Percentiles rank a stretch among this genome's conserved stretches.
Conservation (phyloP, 2,888 invertebrate species). For the Fragum fragum region DNA sequence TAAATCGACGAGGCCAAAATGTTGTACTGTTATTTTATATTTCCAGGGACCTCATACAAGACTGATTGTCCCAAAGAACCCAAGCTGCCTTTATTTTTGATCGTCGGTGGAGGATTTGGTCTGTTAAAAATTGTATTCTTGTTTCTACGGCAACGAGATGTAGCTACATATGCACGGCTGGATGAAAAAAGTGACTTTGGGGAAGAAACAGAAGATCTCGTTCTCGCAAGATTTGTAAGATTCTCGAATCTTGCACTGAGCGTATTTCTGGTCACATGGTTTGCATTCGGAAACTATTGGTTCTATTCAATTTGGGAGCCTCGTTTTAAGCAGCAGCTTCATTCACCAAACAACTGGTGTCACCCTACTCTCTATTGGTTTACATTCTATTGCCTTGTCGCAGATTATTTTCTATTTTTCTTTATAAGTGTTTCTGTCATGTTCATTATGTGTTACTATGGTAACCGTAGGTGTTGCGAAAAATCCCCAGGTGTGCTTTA, state of each 20-base stretch:
- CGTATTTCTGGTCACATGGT: slow-evolving; percentile 92
- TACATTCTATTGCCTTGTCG: slow-evolving; percentile 33
- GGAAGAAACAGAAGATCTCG: slow-evolving; percentile 62
- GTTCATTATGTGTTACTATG: slow-evolving; percentile 31
- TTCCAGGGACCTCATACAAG: slow-evolving; percentile 93
- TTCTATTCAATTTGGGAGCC: slow-evolving; percentile 93
- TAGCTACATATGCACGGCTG: slow-evolving; percentile 87
- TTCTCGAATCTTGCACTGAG: slow-evolving; percentile 91
- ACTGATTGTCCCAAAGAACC: slow-evolving; percentile 93
- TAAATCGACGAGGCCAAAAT: no score
- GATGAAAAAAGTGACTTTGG: slow-evolving; percentile 80
- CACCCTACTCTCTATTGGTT: slow-evolving; percentile 84
- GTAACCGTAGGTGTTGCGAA: slow-evolving; percentile 20
- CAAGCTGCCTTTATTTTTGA: slow-evolving; percentile 93
- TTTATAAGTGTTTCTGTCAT: slow-evolving; percentile 20
- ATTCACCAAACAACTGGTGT: slow-evolving; percentile 94
- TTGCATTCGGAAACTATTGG: slow-evolving; percentile 93
- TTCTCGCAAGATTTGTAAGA: slow-evolving; percentile 81
- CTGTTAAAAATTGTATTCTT: slow-evolving; percentile 89
- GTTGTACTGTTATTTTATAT: neutral
- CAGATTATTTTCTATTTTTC: slow-evolving; percentile 17
- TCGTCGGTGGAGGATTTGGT: slow-evolving; percentile 93
- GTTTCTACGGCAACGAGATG: slow-evolving; percentile 90
- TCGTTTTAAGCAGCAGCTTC: slow-evolving; percentile 91
- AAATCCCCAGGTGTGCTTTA: slow-evolving; percentile 30